Evolutionary conservation across 1,140 invertebrate species (phyloP), one percentile per base, ranked within the genome.

Genomic region (Camponotus pennsylvanicus): DNA sequence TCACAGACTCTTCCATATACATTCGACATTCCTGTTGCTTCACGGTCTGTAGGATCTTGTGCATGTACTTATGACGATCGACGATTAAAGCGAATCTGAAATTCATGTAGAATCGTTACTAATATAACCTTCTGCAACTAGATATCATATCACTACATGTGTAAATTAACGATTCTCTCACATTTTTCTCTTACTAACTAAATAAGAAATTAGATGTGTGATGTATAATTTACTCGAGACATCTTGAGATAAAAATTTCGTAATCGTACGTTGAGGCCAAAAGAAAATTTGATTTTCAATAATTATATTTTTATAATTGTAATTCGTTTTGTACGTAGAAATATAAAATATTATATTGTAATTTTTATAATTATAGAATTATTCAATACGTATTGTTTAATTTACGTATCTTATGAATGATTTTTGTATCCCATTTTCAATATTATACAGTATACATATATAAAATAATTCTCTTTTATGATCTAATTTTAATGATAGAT

Each of bases 21-120:
- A 83, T 83, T 83, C 79, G 79, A 83, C 79, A 83, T 83, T 83
- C 79, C 57, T 83, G 79, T 83, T 83, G 57, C n/a, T n/a, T 37
- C 69, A 83, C n/a, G 79, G 79, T 83, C 69, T 83, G 79, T 83
- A 83, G 55, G 27, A 15, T 80, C 63, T 82, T 75, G 69, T 75
- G 79, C 79, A 75, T 73, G 69, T 34, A 75, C 32, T 49, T 61
- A 61, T 73, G 55, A 45, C 55, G 1, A 42, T 59, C 64, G 42
- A 49, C 8, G 45, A 49, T 49, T 49, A 49, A 71, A 71, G 13
- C 40, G n/a, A 61, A 61, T 18, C 79, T 45, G 52, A 82, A 83
- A 73, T 83, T 73, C 69, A 49, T 63, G 79, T 83, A 83, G 79
- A 73, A 75, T 49, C 61, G 79, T 83, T 57, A 75, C 42, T 42